Conservation (phyloP, 2,113 vertebrate genomes). For the Tragulus kanchil region DNA sequence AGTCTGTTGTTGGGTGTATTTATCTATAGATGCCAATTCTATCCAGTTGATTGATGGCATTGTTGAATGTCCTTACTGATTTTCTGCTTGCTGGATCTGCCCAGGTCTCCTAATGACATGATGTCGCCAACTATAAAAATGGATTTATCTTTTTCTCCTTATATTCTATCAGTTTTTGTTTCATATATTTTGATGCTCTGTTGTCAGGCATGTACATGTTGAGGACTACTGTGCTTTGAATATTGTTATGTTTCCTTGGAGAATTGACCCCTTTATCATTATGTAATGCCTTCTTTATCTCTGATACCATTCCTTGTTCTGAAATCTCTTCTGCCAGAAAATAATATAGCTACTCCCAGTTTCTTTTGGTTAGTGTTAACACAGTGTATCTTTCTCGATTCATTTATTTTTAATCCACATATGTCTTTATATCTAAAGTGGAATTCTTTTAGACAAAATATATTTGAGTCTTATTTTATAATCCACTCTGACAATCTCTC, state of each 20-base stretch:
- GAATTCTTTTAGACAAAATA: not conserved
- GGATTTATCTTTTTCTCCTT: not conserved
- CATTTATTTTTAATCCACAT: not conserved
- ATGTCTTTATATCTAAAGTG: not conserved
- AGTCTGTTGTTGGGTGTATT: not conserved
- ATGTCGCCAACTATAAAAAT: not conserved
- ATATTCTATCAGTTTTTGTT: not conserved
- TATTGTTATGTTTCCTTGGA: not conserved
- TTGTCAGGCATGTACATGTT: not conserved
- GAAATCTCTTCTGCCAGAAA: not conserved
- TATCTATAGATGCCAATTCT: not conserved
- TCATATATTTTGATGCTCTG: not conserved
- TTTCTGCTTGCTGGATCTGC: not conserved
- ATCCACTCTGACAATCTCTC: not conserved
- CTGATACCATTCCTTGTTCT: not conserved
- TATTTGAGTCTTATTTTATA: not conserved
- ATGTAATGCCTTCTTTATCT: not conserved
- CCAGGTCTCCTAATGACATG: not conserved
- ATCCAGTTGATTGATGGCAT: not conserved
- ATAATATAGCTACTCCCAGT: not conserved
- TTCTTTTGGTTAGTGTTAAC: not conserved
- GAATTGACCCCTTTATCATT: not conserved
- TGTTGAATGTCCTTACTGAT: not conserved
- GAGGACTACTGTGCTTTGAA: not conserved
- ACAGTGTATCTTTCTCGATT: not conserved